A percentile compares a stretch with the other conserved stretches of the same genome.
phyloP scores from a whole-genome alignment of 2,888 invertebrate genomes.

The Drosophila setosimentum region DNA sequence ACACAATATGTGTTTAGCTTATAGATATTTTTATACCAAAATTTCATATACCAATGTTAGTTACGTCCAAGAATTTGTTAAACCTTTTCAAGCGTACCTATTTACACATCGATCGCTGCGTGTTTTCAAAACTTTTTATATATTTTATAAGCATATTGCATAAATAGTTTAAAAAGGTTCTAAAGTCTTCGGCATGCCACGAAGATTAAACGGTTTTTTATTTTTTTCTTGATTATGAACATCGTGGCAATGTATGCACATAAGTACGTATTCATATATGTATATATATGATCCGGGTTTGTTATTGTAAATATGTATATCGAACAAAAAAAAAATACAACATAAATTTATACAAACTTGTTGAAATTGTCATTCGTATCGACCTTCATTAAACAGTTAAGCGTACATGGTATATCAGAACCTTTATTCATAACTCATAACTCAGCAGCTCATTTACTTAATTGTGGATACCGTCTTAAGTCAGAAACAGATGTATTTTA shows the following conservation, averaged over 20 bases:
- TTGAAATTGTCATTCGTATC: background rate
- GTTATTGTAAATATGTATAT: slow-evolving; percentile 59
- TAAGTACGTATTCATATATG: slow-evolving; percentile 7
- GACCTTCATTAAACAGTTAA: too few relatives aligned
- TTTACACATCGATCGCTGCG: slow-evolving; percentile 1
- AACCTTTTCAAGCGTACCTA: slow-evolving; percentile 21
- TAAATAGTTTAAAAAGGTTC: slow-evolving; percentile 26
- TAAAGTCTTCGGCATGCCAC: slow-evolving; percentile 28
- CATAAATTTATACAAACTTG: slow-evolving; percentile 2
- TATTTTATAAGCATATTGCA: background rate
- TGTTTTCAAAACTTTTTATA: background rate
- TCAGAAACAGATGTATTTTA: background rate
- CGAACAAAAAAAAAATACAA: slow-evolving; percentile 27
- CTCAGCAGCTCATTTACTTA: background rate
- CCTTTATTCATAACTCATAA: background rate
- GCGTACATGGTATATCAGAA: too few relatives aligned
- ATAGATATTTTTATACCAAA: slow-evolving; percentile 65
- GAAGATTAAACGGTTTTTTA: slow-evolving; percentile 31
- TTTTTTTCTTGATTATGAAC: background rate
- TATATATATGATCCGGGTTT: slow-evolving; percentile 24
- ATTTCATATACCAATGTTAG: slow-evolving; percentile 56
- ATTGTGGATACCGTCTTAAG: background rate
- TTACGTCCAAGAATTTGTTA: slow-evolving; percentile 28
- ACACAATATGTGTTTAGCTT: slow-evolving; percentile 32
- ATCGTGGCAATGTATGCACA: slow-evolving; percentile 13